phyloP scores from a whole-genome alignment of 2,113 vertebrate genomes.

The Catharus fuscescens region DNA sequence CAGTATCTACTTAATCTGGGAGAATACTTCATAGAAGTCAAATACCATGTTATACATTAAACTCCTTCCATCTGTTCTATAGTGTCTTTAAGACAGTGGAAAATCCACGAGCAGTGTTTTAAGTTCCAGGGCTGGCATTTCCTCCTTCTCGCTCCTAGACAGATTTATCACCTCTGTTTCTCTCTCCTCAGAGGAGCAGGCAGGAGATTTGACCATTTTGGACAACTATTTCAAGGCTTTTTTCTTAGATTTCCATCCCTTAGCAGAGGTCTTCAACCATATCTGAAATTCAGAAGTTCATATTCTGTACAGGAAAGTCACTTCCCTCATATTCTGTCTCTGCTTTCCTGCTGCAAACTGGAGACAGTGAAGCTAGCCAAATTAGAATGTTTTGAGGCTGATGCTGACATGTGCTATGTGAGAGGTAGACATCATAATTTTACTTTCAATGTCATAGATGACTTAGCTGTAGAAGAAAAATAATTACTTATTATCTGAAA shows the following conservation, averaged over 20 bases:
- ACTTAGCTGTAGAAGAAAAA: not conserved
- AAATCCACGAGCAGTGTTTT: not conserved
- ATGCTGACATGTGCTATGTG: not conserved
- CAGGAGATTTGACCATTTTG: not conserved
- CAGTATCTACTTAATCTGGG: not conserved
- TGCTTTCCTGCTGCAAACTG: constrained; percentile 5
- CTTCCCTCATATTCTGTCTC: not conserved
- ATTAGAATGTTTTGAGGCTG: not conserved
- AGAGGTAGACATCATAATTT: not conserved
- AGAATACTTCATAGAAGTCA: not conserved
- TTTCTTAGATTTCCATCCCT: not conserved
- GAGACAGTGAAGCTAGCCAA: not conserved
- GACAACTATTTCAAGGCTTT: not conserved
- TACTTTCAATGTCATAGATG: not conserved
- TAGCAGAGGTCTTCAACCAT: not conserved
- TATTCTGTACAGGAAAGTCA: not conserved
- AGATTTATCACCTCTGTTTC: not conserved
- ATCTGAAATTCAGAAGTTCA: not conserved
- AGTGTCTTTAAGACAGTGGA: not conserved
- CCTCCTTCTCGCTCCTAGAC: accelerated
- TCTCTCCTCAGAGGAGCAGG: not conserved
- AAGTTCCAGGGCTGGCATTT: not conserved
- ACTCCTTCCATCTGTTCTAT: not conserved
- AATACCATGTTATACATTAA: not conserved
- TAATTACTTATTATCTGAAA: not conserved